Evolutionary conservation across 2,797 vertebrate genomes (phyloP).

Genomic region (Sylvilagus floridanus): DNA sequence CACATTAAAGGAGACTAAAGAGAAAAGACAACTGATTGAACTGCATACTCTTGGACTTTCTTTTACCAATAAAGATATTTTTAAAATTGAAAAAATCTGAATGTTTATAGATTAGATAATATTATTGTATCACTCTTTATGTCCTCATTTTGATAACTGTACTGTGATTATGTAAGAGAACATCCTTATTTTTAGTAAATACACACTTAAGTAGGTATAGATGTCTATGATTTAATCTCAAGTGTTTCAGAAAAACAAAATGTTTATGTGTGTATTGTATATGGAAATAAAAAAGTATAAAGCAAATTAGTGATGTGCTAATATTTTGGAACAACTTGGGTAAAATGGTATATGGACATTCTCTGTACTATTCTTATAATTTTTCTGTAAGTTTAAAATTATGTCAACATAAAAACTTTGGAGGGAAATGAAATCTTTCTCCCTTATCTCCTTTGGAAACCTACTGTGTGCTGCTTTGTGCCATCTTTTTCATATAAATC

Average conservation of each 20-base stretch:
- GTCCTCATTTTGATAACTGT: slow-evolving; percentile 40
- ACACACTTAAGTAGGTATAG: not conserved
- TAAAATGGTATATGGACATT: slow-evolving; percentile 30
- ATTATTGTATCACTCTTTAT: not conserved
- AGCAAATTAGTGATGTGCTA: slow-evolving; percentile 8
- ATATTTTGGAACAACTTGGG: not conserved
- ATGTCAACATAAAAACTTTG: slow-evolving; percentile 15
- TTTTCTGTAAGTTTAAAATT: slow-evolving; percentile 57
- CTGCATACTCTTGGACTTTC: not conserved
- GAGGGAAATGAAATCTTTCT: slow-evolving; percentile 23
- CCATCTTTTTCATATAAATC: not conserved
- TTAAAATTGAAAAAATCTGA: slow-evolving; percentile 20
- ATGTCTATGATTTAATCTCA: not conserved
- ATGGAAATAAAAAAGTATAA: slow-evolving; percentile 28
- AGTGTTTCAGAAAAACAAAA: slow-evolving; percentile 3
- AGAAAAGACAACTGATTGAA: not conserved
- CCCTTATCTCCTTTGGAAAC: not conserved
- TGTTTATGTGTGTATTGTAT: not conserved
- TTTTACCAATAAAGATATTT: slow-evolving; percentile 28
- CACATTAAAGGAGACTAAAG: slow-evolving; percentile 50
- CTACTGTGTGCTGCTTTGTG: not conserved
- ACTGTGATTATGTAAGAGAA: slow-evolving; percentile 18
- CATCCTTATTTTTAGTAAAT: slow-evolving; percentile 21
- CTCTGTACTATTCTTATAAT: not conserved
- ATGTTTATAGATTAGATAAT: not conserved